phyloP scores from a whole-genome alignment of 2,888 invertebrate genomes.

The Antitype chi region DNA sequence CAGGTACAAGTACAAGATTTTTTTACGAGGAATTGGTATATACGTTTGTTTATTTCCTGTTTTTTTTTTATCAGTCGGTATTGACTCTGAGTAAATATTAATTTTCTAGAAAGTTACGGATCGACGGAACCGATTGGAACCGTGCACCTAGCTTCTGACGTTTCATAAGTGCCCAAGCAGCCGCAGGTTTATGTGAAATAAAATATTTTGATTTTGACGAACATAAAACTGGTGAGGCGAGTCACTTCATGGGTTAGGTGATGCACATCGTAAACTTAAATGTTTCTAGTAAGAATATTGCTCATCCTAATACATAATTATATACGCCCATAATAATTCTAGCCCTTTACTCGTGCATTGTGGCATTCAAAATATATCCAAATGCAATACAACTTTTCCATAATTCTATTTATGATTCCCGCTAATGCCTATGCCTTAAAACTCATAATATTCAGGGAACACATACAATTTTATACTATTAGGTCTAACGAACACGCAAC shows the following conservation, averaged over 20 bases:
- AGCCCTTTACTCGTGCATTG: too few species aligned
- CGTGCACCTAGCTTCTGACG: too few species aligned
- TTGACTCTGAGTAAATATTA: not conserved
- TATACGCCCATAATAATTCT: too few species aligned
- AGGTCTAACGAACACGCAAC: slow-evolving; percentile 53
- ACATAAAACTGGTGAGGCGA: not conserved
- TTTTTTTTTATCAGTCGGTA: not conserved
- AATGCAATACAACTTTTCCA: not conserved
- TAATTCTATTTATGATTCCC: not conserved
- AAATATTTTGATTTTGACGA: not conserved
- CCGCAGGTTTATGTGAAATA: too few species aligned
- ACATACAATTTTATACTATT: slow-evolving; percentile 56
- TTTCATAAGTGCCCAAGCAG: too few species aligned
- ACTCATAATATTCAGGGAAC: not conserved
- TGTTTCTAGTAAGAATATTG: not conserved
- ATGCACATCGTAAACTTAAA: too few species aligned
- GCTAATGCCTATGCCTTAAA: slow-evolving; percentile 10
- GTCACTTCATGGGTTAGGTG: too few species aligned
- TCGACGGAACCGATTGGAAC: not conserved
- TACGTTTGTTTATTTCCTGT: not conserved
- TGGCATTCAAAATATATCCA: not conserved
- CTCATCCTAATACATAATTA: not conserved
- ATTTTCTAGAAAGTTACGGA: not conserved
- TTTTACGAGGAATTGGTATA: slow-evolving; percentile 1
- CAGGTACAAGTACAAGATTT: not conserved